Percentiles rank a stretch among this genome's conserved stretches.
phyloP scores from a whole-genome alignment of 2,888 invertebrate genomes.

The Sphinx pinastri region DNA sequence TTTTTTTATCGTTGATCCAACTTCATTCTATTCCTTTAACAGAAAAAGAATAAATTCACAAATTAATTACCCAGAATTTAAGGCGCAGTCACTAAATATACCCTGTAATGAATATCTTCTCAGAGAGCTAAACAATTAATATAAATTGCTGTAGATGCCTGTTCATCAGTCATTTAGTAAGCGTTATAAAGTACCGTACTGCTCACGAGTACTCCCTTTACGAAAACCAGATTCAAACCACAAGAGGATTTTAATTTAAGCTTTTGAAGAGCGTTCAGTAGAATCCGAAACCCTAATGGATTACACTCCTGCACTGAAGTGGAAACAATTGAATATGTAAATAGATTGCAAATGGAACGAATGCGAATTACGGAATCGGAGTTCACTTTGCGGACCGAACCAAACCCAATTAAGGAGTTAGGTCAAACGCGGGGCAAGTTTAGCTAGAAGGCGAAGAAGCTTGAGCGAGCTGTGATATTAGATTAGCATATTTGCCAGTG shows the following conservation, averaged over 20 bases:
- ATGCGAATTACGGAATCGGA: constrained; percentile 7
- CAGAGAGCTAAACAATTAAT: too few species aligned
- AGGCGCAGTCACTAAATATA: too few species aligned
- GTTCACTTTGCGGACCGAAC: constrained; percentile 8
- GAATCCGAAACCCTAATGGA: constrained; percentile 3
- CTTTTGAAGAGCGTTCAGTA: constrained; percentile 4
- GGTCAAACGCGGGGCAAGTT: constrained; percentile 13
- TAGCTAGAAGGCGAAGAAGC: neutral
- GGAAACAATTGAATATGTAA: constrained; percentile 5
- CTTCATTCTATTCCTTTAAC: too few species aligned
- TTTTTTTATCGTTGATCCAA: too few species aligned
- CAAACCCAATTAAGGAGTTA: constrained; percentile 3
- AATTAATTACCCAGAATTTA: too few species aligned
- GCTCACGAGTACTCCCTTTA: neutral
- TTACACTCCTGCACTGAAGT: neutral
- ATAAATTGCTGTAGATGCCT: neutral
- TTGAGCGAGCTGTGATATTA: constrained; percentile 5
- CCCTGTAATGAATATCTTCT: too few species aligned
- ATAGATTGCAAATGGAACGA: constrained; percentile 12
- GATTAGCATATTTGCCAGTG: constrained; percentile 10
- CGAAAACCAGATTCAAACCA: constrained; percentile 15
- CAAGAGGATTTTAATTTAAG: constrained; percentile 9
- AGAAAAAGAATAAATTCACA: too few species aligned
- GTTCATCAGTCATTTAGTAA: neutral
- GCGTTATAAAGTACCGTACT: too few species aligned